Base-by-base conservation (phyloP, 2,888 invertebrate genomes). In the Tachystola acroxantha region DNA sequence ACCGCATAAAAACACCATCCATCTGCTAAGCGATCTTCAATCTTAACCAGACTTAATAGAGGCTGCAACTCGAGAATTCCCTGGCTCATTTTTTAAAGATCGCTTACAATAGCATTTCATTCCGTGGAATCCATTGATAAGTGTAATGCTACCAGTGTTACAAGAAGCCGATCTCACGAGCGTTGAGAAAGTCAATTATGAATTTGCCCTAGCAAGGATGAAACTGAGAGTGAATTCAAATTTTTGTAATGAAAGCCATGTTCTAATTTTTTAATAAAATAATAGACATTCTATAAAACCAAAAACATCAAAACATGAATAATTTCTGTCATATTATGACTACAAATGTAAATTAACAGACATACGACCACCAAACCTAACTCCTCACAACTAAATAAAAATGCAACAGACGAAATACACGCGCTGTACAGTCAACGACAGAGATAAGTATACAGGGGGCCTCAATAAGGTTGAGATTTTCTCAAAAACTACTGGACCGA, bases 91-190 rank as follows among this genome's bases (percentile, higher is more conserved):
- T 78, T 68, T 68, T 67, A 68, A 73, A 73, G 70, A 80, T 78
- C 64, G 66, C 57, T 76, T 70, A 84, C 84, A 85, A 84, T 75
- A 76, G 82, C 76, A 62, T 74, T 79, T 81, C 69, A 82, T 82
- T 81, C 82, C 79, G 69, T 79, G 74, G 82, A 76, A 78, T 77
- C 84, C 86, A 86, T 86, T 86, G 85, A 86, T 84, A 85, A 85
- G 75, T 79, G 65, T 49, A 69, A 73, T 66, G 85, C 85, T 85
- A 85, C 85, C 78, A 82, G 85, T 85, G 79, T 86, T 85, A 84
- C 81, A 73, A 63, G 72, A 64, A 55, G 68, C 61, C 62, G 67
- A 60, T 81, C 82, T 79, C 81, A 81, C 78, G 77, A 79, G 62
- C 65, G 60, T 62, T 63, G 60, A 60, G 55, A 72, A 63, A 68